Percentiles rank a stretch among this genome's conserved stretches.
Evolutionary conservation across 2,113 vertebrate species (phyloP).

Genomic region (Megaceryle maxima): DNA sequence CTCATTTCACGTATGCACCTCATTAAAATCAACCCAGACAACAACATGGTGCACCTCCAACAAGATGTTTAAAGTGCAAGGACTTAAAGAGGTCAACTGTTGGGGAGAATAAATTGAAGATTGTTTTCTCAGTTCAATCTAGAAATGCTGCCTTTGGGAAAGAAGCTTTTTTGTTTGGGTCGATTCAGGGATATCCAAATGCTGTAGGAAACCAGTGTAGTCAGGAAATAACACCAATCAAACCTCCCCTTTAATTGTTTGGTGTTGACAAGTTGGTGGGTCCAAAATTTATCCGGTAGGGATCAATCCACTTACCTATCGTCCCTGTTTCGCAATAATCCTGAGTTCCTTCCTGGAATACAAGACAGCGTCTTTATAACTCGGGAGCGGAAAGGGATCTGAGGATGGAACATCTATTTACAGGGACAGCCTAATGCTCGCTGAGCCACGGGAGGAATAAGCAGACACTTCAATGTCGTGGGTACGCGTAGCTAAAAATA

Average conservation of each 20-base stretch:
- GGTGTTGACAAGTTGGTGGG: constrained; percentile 35
- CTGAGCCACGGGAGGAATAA: neutral
- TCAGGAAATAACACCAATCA: neutral
- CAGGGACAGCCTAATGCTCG: constrained; percentile 10
- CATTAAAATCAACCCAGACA: neutral
- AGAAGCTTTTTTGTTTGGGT: neutral
- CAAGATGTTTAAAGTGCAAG: neutral
- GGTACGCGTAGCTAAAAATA: neutral
- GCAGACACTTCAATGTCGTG: neutral
- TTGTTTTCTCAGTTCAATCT: neutral
- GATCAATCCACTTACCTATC: constrained; percentile 72
- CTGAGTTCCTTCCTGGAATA: constrained; percentile 77
- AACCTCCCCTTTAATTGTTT: constrained; percentile 50
- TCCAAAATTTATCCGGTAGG: constrained; percentile 30
- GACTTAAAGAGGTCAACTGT: neutral
- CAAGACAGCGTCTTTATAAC: constrained; percentile 76
- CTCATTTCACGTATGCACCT: neutral
- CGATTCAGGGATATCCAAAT: neutral
- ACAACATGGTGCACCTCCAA: neutral
- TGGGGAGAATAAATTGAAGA: neutral
- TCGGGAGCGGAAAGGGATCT: constrained; percentile 47
- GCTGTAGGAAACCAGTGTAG: neutral
- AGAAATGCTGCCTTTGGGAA: neutral
- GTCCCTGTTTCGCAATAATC: constrained; percentile 75
- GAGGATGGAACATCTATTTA: constrained; percentile 33